Evolutionary conservation across 1,140 invertebrate species (phyloP), one percentile per base, ranked within the genome.

Genomic region (Nasonia vitripennis): DNA sequence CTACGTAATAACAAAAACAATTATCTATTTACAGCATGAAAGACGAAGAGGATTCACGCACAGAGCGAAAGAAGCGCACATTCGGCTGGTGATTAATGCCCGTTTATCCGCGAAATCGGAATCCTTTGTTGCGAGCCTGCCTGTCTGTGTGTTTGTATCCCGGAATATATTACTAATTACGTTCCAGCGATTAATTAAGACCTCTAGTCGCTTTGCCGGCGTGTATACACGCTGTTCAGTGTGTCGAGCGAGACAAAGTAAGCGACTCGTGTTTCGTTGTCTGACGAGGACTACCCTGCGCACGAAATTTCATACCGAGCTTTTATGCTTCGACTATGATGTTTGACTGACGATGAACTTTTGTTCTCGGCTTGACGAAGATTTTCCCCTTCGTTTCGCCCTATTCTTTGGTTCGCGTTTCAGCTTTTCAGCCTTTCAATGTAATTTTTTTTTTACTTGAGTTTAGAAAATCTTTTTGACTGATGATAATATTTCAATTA

Each of bases 161-260:
- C 9, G 80, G 71, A 41, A 48, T 81, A 27, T 37, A 70, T 85
- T 71, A 84, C 73, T 79, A 87, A 87, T 85, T 87, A 83, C 68
- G 62, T 45, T 62, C 11, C 37, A 37, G 55, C n/a, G 37, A 84
- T 85, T 87, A 87, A 87, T 87, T 85, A 85, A 79, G 80, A 83
- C 68, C 41, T 75, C n/a, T 7, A 1, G 27, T 2, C 55, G 34
- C 51, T n/a, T 73, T 34, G 20, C 37, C 10, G 7, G 14, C 23
- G 7, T 6, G 48, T 51, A 51, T 62, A 62, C 17, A n/a, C 51
- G 1, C 34, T 37, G 34, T 37, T 0, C 3, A 23, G 74, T 27
- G 5, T 62, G 5, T 62, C 14, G 17, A 62, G n/a, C 23, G 31
- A 51, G 51, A 78, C 74, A 83, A 74, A 75, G 20, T 55, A 55